These are phyloP conservation scores for Agrypnus murinus DNA, from an alignment of 2,888 invertebrate species.

Conservation along the genomic window DNA sequence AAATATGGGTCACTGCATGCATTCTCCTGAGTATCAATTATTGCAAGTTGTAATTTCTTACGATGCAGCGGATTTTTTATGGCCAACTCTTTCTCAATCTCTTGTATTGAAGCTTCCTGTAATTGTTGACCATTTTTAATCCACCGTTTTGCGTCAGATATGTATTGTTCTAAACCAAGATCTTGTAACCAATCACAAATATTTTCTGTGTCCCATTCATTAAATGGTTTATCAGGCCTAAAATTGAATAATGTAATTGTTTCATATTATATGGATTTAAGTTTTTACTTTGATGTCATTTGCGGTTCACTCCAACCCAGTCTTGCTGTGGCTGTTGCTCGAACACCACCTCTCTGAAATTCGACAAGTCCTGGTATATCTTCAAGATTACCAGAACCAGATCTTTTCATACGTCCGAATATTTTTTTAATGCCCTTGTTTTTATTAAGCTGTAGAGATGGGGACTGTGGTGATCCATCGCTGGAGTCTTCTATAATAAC, in stretches of 20 bases:
- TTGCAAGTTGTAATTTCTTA: conserved; percentile 90
- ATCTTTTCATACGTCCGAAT: conserved; percentile 80
- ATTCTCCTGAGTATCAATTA: conserved; percentile 77
- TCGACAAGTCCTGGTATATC: conserved; percentile 76
- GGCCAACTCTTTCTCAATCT: conserved; percentile 92
- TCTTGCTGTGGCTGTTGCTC: conserved; percentile 84
- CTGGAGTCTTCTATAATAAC: conserved; percentile 71
- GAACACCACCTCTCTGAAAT: conserved; percentile 81
- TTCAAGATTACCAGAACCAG: conserved; percentile 81
- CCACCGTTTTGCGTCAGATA: conserved; percentile 87
- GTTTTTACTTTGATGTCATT: conserved; percentile 62
- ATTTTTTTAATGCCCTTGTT: conserved; percentile 79
- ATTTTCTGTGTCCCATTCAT: conserved; percentile 87
- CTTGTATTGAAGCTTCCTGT: conserved; percentile 83
- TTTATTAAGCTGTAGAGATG: conserved; percentile 72
- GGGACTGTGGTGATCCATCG: conserved; percentile 70
- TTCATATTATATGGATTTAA: conserved; percentile 2
- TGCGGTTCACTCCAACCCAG: conserved; percentile 76
- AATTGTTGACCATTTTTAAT: conserved; percentile 87
- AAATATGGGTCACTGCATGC: conserved; percentile 67
- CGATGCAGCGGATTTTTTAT: conserved; percentile 90
- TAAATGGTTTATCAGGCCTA: conserved; percentile 83
- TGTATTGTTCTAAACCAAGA: conserved; percentile 85
- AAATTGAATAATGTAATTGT: conserved; percentile 41
- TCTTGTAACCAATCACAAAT: conserved; percentile 88